phyloP scores from a whole-genome alignment of 2,113 vertebrate genomes.

The Nematolebias whitei region DNA sequence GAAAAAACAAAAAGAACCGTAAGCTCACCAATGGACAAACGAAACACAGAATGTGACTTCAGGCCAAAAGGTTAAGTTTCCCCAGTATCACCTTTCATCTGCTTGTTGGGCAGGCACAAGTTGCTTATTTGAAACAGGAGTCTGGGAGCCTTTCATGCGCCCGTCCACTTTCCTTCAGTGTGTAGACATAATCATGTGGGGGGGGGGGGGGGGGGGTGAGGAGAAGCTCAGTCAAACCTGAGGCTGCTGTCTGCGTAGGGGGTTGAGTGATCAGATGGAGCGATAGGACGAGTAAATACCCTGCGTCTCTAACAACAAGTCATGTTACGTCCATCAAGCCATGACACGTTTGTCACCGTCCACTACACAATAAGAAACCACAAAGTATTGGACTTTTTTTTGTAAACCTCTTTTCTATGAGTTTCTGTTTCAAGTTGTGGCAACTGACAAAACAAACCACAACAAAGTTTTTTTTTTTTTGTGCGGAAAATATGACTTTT shows the following conservation, averaged over 20 bases:
- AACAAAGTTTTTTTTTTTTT: background rate
- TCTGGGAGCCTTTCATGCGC: slow-evolving; percentile 59
- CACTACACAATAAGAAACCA: slow-evolving; percentile 18
- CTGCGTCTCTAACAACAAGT: slow-evolving; percentile 42
- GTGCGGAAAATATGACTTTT: background rate
- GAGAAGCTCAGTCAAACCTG: slow-evolving; percentile 59
- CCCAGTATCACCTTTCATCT: slow-evolving; percentile 65
- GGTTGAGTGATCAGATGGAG: slow-evolving; percentile 41
- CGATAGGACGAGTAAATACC: slow-evolving; percentile 61
- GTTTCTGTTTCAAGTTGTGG: too few relatives aligned
- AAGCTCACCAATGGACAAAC: slow-evolving; percentile 47
- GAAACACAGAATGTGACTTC: slow-evolving; percentile 59
- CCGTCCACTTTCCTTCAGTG: slow-evolving; percentile 45
- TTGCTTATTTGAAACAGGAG: slow-evolving; percentile 68
- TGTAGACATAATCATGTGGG: slow-evolving; percentile 43
- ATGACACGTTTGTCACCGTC: slow-evolving; percentile 29
- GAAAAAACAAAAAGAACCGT: slow-evolving; percentile 52
- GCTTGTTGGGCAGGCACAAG: slow-evolving; percentile 41
- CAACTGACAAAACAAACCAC: too few relatives aligned
- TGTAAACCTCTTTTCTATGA: too few relatives aligned
- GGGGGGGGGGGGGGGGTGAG: slow-evolving; percentile 22
- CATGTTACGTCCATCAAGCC: slow-evolving; percentile 56
- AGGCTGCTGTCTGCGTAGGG: slow-evolving; percentile 52
- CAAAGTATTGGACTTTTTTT: background rate
- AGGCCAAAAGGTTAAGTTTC: slow-evolving; percentile 65